Conservation (phyloP, 2,888 invertebrate species). For the Cistogaster globosa region DNA sequence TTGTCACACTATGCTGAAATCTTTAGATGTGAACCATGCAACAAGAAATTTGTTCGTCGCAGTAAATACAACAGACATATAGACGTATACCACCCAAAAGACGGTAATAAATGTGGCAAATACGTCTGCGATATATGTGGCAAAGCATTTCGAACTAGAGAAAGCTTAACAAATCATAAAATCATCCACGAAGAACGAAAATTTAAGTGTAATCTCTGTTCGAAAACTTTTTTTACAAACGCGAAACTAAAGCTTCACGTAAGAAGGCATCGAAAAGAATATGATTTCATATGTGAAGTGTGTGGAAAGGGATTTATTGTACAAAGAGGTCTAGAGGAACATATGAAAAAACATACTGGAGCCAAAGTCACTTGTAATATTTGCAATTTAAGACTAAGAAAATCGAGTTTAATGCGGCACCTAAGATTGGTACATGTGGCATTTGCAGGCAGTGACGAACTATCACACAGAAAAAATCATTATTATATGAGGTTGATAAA, state of each 20-base stretch:
- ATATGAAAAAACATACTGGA: constrained; percentile 48
- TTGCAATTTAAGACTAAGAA: constrained; percentile 48
- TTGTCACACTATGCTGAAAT: constrained; percentile 46
- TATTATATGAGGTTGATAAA: constrained; percentile 20
- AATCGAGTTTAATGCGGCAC: constrained; percentile 44
- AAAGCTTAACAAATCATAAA: constrained; percentile 14
- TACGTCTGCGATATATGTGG: constrained; percentile 27
- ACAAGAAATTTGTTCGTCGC: constrained; percentile 21
- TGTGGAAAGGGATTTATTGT: constrained; percentile 48
- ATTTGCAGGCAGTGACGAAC: constrained; percentile 8
- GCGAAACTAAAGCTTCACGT: constrained; percentile 12
- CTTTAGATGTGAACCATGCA: constrained; percentile 46
- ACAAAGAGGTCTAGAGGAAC: background rate
- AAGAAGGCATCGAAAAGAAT: constrained; percentile 37
- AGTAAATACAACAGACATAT: constrained; percentile 42
- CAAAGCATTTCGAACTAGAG: constrained; percentile 3
- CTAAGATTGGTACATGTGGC: constrained; percentile 39
- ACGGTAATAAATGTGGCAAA: background rate
- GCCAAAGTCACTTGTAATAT: constrained; percentile 52
- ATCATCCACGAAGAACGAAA: constrained; percentile 36
- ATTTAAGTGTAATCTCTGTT: constrained; percentile 48
- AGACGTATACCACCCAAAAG: background rate
- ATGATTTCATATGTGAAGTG: constrained; percentile 46
- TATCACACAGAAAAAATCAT: background rate
- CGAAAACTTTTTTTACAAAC: constrained; percentile 22